phyloP scores from a whole-genome alignment of 2,797 vertebrate species.

The Nannoperca australis region DNA sequence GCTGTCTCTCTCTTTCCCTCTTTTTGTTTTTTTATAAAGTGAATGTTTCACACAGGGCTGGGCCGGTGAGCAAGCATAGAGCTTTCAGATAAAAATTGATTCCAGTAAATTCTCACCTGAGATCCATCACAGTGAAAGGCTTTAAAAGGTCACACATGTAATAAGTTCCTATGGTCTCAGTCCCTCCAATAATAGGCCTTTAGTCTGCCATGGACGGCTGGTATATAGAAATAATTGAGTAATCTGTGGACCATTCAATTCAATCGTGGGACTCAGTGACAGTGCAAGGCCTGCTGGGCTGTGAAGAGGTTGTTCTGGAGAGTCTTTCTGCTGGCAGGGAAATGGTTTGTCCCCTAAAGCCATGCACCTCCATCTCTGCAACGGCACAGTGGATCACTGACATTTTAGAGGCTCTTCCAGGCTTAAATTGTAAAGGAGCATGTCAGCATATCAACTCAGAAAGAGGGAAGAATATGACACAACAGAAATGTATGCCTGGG shows the following conservation, averaged over 20 bases:
- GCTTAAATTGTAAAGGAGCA: constrained; percentile 56
- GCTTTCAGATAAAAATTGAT: constrained; percentile 89
- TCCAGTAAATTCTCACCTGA: constrained; percentile 90
- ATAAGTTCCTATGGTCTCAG: constrained; percentile 90
- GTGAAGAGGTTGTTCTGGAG: constrained; percentile 76
- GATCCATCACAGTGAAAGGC: constrained; percentile 89
- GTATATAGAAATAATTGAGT: constrained; percentile 91
- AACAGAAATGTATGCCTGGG: constrained; percentile 54
- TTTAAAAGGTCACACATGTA: constrained; percentile 91
- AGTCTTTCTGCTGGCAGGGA: constrained; percentile 77
- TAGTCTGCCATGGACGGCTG: constrained; percentile 88
- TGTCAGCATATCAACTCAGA: constrained; percentile 64
- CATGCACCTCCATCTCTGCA: constrained; percentile 71
- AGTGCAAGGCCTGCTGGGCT: constrained; percentile 79
- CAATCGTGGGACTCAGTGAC: constrained; percentile 83
- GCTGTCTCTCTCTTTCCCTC: constrained; percentile 43
- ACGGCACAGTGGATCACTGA: constrained; percentile 73
- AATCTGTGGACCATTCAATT: constrained; percentile 91
- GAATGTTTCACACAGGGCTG: constrained; percentile 80
- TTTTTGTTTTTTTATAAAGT: constrained; percentile 71
- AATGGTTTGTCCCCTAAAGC: constrained; percentile 80
- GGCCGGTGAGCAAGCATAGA: constrained; percentile 81
- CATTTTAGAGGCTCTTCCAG: constrained; percentile 78
- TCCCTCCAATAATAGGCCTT: constrained; percentile 89
- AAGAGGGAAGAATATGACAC: constrained; percentile 66